Percentiles rank a stretch among this genome's conserved stretches.
Conservation (phyloP, 2,113 vertebrate genomes). For the Mustelus asterias region DNA sequence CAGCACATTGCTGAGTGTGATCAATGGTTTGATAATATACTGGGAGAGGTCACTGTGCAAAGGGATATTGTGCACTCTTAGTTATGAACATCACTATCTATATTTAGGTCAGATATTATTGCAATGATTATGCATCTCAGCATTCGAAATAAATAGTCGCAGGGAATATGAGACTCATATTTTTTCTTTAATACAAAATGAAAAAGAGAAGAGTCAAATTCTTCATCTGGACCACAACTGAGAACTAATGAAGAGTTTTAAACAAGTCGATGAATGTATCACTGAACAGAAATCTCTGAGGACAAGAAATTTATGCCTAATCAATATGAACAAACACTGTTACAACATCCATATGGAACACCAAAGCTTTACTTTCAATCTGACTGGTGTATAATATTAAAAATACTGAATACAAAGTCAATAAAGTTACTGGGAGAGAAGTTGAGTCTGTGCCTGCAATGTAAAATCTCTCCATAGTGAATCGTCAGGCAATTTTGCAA, state of each 20-base stretch:
- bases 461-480: neutral
- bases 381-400: neutral
- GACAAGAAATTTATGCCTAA: neutral
- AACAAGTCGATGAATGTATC: neutral
- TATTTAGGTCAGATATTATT: neutral
- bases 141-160: neutral
- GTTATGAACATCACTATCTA: neutral
- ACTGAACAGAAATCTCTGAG: neutral
- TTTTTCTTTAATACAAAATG: neutral
- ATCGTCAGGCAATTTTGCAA: neutral
- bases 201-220: neutral
- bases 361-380: neutral
- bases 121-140: neutral
- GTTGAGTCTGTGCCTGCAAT: neutral
- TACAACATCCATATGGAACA: neutral
- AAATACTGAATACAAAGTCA: neutral
- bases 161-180: neutral
- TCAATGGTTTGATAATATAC: neutral
- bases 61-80: neutral
- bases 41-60: neutral
- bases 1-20: neutral
- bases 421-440: neutral
- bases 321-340: neutral
- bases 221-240: neutral
- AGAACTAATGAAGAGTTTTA: neutral